A percentile compares a stretch with the other conserved stretches of the same genome.
Conservation (phyloP, 2,888 invertebrate species). For the Tachina grossa region DNA sequence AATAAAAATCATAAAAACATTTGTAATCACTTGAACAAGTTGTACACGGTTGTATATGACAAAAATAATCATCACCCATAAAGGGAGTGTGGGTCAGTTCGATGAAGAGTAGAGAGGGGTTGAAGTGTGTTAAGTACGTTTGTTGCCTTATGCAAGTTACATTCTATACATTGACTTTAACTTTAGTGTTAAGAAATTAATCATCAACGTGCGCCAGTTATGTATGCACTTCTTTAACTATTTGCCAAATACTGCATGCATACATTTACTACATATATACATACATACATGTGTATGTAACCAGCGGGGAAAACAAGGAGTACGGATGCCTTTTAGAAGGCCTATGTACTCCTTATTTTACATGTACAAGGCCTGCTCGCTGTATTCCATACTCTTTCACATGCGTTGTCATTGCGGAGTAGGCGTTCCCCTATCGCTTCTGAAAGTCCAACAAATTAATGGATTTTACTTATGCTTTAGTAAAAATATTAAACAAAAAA, state of each 20-base stretch:
- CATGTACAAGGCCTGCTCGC: too few relatives aligned
- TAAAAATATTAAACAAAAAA: too few relatives aligned
- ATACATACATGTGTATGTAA: background rate
- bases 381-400: too few relatives aligned
- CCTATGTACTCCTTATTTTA: too few relatives aligned
- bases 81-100: background rate
- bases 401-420: too few relatives aligned
- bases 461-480: too few relatives aligned
- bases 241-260: slow-evolving; percentile 30
- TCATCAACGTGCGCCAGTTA: slow-evolving; percentile 44
- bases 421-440: too few relatives aligned
- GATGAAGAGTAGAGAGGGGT: background rate
- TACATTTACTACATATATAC: background rate
- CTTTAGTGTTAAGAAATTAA: slow-evolving; percentile 40
- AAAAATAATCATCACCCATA: slow-evolving; percentile 29
- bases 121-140: slow-evolving; percentile 23
- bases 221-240: slow-evolving; percentile 38
- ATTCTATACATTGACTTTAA: slow-evolving; percentile 20
- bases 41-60: background rate
- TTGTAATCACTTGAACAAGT: slow-evolving; percentile 32
- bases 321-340: too few relatives aligned
- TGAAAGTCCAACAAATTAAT: too few relatives aligned
- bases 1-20: slow-evolving; percentile 20
- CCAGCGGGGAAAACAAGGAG: too few relatives aligned
- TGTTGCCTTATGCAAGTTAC: slow-evolving; percentile 36